Evolutionary conservation across 2,888 invertebrate genomes (phyloP).

Genomic region (Conomelus anceps): DNA sequence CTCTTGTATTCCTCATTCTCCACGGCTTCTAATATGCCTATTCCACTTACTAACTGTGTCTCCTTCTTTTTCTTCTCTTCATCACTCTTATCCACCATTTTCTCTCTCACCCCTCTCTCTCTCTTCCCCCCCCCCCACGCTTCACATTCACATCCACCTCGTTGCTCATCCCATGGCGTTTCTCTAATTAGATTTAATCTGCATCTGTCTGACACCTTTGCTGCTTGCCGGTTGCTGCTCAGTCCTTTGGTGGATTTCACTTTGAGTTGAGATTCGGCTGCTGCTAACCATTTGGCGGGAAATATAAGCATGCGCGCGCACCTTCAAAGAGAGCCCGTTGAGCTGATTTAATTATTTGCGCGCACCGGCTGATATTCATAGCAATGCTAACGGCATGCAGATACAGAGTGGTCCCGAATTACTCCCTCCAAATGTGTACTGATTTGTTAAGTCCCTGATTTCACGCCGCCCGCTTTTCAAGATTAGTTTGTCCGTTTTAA

Average conservation of each 20-base stretch:
- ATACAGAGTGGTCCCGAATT: not conserved
- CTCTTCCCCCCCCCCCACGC: not conserved
- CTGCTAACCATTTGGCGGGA: not conserved
- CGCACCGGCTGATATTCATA: not conserved
- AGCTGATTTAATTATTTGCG: not conserved
- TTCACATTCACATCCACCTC: not conserved
- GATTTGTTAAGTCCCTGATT: not conserved
- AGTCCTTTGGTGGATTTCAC: not conserved
- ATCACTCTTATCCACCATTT: too few species aligned
- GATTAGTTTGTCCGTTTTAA: not conserved
- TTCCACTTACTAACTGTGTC: too few species aligned
- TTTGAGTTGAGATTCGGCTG: not conserved
- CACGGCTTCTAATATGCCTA: too few species aligned
- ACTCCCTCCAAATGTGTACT: not conserved
- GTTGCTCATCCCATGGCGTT: not conserved
- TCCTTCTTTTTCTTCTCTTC: too few species aligned
- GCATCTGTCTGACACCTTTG: not conserved
- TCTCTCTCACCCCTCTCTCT: not conserved
- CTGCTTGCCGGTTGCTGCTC: too few species aligned
- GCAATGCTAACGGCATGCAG: not conserved
- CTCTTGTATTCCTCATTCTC: too few species aligned
- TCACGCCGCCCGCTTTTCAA: not conserved
- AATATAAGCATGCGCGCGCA: not conserved
- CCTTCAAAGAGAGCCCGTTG: not conserved
- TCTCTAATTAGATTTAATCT: not conserved